Evolutionary conservation across 2,797 vertebrate species (phyloP).

Genomic region (Selene dorsalis): DNA sequence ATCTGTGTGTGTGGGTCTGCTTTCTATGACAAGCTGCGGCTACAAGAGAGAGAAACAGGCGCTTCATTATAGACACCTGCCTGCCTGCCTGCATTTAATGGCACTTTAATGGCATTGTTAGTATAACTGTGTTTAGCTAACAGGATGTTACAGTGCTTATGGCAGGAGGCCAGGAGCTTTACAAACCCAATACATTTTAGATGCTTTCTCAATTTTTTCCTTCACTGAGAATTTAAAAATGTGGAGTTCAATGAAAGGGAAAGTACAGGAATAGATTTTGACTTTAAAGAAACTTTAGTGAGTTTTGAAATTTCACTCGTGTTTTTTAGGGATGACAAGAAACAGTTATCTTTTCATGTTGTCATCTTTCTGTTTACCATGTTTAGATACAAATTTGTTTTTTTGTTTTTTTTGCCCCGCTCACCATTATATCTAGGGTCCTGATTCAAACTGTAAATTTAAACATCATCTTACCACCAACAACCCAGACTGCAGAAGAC

Average conservation of each 20-base stretch:
- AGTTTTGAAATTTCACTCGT: constrained; percentile 3
- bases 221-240: constrained; percentile 1
- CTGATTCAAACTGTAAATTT: too few species aligned
- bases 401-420: too few species aligned
- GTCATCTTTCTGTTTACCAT: not conserved
- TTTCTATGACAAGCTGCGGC: constrained; percentile 7
- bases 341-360: too few species aligned
- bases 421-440: too few species aligned
- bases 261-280: not conserved
- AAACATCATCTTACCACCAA: too few species aligned
- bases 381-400: not conserved
- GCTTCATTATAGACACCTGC: not conserved
- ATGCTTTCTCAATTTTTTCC: not conserved
- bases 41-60: not conserved
- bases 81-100: not conserved
- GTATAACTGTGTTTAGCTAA: not conserved
- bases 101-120: not conserved
- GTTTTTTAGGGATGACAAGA: not conserved
- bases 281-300: not conserved
- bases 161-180: not conserved
- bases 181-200: not conserved
- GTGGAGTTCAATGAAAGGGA: not conserved
- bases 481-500: too few species aligned
- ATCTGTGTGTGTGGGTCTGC: not conserved
- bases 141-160: not conserved